Evolutionary conservation across 2,797 vertebrate genomes (phyloP).

Genomic region (Acrossocheilus fasciatus): DNA sequence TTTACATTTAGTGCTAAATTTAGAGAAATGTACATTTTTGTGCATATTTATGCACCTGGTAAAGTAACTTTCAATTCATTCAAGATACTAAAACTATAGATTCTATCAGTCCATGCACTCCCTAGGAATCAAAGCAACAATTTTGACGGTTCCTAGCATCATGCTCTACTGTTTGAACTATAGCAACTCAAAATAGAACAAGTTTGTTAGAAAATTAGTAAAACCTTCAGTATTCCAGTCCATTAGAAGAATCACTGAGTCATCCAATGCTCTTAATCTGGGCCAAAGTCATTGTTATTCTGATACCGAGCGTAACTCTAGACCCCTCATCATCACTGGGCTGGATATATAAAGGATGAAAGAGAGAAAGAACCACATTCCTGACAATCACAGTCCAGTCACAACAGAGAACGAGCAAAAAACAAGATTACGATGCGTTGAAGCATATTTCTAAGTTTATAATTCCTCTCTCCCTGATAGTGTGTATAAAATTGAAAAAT

Average conservation of each 20-base stretch:
- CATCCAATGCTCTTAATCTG: slow-evolving; percentile 32
- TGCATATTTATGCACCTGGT: neutral
- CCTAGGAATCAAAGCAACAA: neutral
- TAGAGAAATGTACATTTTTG: neutral
- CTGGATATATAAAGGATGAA: slow-evolving; percentile 28
- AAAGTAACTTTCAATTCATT: neutral
- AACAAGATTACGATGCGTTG: neutral
- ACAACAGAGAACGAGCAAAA: slow-evolving; percentile 10
- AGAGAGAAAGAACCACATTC: slow-evolving; percentile 43
- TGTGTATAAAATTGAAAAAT: neutral
- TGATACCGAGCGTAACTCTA: slow-evolving; percentile 45
- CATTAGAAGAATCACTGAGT: slow-evolving; percentile 39
- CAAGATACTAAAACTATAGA: neutral
- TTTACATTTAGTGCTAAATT: neutral
- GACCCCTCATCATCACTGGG: slow-evolving; percentile 24
- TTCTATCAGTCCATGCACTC: neutral
- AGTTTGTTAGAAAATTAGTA: neutral
- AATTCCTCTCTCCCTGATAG: neutral
- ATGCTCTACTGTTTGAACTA: neutral
- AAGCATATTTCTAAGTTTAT: neutral
- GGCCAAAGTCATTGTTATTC: slow-evolving; percentile 39
- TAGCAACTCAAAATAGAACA: neutral
- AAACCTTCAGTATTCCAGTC: neutral
- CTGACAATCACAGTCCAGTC: slow-evolving; percentile 27
- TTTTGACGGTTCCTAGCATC: neutral